A percentile compares a stretch with the other conserved stretches of the same genome.
Evolutionary conservation across 1,140 invertebrate species (phyloP).

Genomic region (Musca domestica): DNA sequence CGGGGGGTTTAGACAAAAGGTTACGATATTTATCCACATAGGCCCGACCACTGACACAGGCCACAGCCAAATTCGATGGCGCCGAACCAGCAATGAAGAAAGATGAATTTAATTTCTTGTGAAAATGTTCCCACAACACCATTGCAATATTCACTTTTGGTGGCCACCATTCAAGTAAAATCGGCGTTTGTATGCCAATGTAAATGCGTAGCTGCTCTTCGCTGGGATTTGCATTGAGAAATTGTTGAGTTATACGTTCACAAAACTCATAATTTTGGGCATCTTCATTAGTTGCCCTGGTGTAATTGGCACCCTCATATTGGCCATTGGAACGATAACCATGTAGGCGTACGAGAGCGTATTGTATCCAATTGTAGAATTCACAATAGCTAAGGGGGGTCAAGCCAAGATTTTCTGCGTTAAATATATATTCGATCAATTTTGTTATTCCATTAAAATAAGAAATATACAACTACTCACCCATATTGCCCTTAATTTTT

Average conservation of each 20-base stretch:
- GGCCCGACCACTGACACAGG: slow-evolving; percentile 35
- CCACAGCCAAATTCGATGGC: slow-evolving; percentile 36
- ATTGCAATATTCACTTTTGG: slow-evolving; percentile 40
- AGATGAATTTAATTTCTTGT: slow-evolving; percentile 44
- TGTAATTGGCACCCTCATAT: slow-evolving; percentile 19
- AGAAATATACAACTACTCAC: slow-evolving; percentile 23
- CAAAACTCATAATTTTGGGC: slow-evolving; percentile 29
- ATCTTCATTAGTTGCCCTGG: not conserved
- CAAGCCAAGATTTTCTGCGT: slow-evolving; percentile 20
- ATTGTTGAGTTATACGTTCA: slow-evolving; percentile 33
- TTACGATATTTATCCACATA: slow-evolving; percentile 43
- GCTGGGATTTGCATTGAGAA: slow-evolving; percentile 38
- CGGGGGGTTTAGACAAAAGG: slow-evolving; percentile 32
- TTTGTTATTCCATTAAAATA: not conserved
- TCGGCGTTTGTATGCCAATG: slow-evolving; percentile 36
- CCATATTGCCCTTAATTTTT: slow-evolving; percentile 29
- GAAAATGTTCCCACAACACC: slow-evolving; percentile 48
- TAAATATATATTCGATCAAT: too few species aligned
- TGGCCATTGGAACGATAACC: slow-evolving; percentile 28
- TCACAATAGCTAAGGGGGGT: slow-evolving; percentile 18
- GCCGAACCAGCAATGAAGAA: slow-evolving; percentile 34
- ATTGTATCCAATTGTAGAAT: slow-evolving; percentile 30
- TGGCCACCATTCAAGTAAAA: slow-evolving; percentile 36
- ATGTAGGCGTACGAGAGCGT: slow-evolving; percentile 27
- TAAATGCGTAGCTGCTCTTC: slow-evolving; percentile 46